A percentile compares a stretch with the other conserved stretches of the same genome.
Conservation (phyloP, 2,113 vertebrate genomes). For the Esox niger region DNA sequence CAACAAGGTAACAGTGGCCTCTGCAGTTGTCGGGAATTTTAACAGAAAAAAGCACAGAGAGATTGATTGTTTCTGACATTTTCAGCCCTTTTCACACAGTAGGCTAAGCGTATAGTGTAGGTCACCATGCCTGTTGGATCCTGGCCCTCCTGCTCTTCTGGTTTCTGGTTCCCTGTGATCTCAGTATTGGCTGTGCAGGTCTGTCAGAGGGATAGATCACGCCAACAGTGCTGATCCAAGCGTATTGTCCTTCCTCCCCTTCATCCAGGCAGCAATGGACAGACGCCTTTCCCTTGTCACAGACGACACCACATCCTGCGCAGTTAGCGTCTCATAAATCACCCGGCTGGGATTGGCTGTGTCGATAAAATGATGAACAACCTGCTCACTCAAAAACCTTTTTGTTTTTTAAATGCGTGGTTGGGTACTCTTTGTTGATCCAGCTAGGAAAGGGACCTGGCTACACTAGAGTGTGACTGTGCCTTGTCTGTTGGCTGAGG, state of each 20-base stretch:
- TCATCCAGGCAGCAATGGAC: conserved; percentile 14
- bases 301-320: conserved; percentile 38
- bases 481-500: conserved; percentile 13
- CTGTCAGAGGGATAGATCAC: background rate
- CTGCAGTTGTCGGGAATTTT: too few relatives aligned
- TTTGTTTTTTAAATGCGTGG: too few relatives aligned
- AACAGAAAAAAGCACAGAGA: too few relatives aligned
- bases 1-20: too few relatives aligned
- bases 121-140: too few relatives aligned
- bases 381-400: too few relatives aligned
- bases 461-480: conserved; percentile 6
- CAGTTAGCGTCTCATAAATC: conserved; percentile 43
- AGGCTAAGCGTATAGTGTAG: too few relatives aligned
- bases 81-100: background rate
- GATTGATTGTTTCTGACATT: background rate
- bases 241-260: conserved; percentile 17
- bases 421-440: too few relatives aligned
- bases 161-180: background rate
- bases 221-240: background rate
- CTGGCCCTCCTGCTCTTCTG: background rate
- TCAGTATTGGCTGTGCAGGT: background rate
- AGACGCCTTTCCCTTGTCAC: conserved; percentile 44
- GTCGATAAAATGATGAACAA: conserved; percentile 4
- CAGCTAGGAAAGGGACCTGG: too few relatives aligned
- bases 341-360: conserved; percentile 18